Evolutionary conservation across 2,888 invertebrate genomes (phyloP).

Genomic region (Drosophila anomalata): DNA sequence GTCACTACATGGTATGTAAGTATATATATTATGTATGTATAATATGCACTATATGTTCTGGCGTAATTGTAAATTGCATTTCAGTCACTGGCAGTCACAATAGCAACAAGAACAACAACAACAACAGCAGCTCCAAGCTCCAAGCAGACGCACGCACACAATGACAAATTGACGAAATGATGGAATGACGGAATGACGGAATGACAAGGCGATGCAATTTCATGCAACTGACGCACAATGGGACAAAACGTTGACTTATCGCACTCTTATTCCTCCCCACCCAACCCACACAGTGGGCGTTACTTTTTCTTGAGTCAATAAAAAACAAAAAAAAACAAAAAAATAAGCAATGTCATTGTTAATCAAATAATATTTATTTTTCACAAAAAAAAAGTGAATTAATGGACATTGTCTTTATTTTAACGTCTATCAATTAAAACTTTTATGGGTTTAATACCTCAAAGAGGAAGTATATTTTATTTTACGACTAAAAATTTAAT

Average conservation of each 20-base stretch:
- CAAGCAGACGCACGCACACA: slow-evolving; percentile 26
- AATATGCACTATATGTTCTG: slow-evolving; percentile 48
- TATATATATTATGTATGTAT: slow-evolving; percentile 54
- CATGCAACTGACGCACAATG: slow-evolving; percentile 59
- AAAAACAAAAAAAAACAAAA: background rate
- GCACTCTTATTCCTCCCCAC: background rate
- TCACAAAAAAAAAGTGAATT: background rate
- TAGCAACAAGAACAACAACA: slow-evolving; percentile 16
- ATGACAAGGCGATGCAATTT: slow-evolving; percentile 46
- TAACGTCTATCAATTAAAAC: background rate
- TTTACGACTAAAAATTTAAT: background rate
- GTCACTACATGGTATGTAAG: slow-evolving; percentile 7
- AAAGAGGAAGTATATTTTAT: background rate
- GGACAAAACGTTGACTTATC: slow-evolving; percentile 31
- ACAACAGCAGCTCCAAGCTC: background rate
- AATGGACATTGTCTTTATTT: background rate
- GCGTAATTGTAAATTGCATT: slow-evolving; percentile 77
- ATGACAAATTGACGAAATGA: slow-evolving; percentile 17
- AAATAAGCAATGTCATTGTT: background rate
- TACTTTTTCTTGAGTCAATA: background rate
- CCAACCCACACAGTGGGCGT: background rate
- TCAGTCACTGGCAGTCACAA: slow-evolving; percentile 61
- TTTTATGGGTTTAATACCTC: background rate
- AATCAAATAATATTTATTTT: background rate
- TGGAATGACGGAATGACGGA: slow-evolving; percentile 33